Conservation (phyloP, 2,113 vertebrate species). For the Serinus canaria region DNA sequence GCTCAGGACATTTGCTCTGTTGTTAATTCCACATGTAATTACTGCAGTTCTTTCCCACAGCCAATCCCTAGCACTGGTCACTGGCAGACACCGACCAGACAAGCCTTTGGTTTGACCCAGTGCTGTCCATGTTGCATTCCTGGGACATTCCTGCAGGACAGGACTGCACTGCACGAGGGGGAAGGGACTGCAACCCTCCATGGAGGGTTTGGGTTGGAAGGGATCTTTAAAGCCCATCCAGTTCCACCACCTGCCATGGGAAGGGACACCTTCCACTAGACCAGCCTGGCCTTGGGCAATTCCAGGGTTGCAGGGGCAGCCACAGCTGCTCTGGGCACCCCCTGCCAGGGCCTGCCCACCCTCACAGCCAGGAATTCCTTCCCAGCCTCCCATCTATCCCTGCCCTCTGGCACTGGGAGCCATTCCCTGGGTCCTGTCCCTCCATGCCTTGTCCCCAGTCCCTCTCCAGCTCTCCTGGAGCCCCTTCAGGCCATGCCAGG, state of each 20-base stretch:
- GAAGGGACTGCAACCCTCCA: background rate
- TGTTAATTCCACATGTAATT: background rate
- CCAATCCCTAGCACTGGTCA: background rate
- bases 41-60: background rate
- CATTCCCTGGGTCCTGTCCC: background rate
- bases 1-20: background rate
- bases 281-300: accelerated
- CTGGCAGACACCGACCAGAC: background rate
- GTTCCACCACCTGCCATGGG: accelerated
- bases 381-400: accelerated
- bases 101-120: background rate
- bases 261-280: background rate
- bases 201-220: background rate
- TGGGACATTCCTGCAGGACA: background rate
- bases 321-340: background rate
- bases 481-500: accelerated
- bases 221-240: no score
- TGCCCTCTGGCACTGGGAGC: background rate
- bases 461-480: background rate
- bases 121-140: background rate
- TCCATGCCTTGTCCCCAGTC: background rate
- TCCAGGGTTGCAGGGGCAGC: background rate
- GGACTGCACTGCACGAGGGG: background rate
- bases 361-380: accelerated
- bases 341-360: background rate